These are phyloP conservation scores for Protobothrops flavoviridis DNA, from an alignment of 2,113 vertebrate genomes.

Conservation along the genomic window DNA sequence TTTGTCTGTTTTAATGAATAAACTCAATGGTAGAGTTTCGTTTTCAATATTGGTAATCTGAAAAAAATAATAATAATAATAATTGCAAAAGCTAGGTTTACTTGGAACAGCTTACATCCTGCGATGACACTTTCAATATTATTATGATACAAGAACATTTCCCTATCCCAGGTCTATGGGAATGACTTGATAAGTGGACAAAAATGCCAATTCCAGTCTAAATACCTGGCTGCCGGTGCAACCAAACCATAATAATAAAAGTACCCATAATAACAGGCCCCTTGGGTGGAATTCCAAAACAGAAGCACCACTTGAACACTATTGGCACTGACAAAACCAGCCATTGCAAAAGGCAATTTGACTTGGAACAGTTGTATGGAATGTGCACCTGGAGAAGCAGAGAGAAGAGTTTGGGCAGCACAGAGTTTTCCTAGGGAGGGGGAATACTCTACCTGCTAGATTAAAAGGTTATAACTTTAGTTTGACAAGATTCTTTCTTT, in stretches of 20 bases:
- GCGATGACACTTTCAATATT: not conserved
- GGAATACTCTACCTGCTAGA: not conserved
- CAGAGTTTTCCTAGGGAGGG: not conserved
- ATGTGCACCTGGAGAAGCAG: not conserved
- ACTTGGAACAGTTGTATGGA: not conserved
- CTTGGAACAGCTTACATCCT: not conserved
- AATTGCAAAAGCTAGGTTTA: not conserved
- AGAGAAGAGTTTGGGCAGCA: not conserved
- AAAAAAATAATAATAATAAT: constrained; percentile 11
- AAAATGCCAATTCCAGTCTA: not conserved
- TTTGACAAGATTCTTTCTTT: not conserved
- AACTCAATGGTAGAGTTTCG: constrained; percentile 82
- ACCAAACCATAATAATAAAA: not conserved
- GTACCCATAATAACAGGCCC: not conserved
- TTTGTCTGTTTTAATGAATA: constrained; percentile 78
- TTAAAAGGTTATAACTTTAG: not conserved
- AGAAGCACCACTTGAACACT: not conserved
- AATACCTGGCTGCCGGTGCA: not conserved
- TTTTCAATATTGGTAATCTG: constrained; percentile 81
- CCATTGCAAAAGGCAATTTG: not conserved
- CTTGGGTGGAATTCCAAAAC: not conserved
- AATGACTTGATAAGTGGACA: not conserved
- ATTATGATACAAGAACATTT: not conserved
- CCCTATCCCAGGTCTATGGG: not conserved
- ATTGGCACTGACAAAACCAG: not conserved